Base-by-base conservation (phyloP, 1,140 invertebrate species). In the Physella acuta region DNA sequence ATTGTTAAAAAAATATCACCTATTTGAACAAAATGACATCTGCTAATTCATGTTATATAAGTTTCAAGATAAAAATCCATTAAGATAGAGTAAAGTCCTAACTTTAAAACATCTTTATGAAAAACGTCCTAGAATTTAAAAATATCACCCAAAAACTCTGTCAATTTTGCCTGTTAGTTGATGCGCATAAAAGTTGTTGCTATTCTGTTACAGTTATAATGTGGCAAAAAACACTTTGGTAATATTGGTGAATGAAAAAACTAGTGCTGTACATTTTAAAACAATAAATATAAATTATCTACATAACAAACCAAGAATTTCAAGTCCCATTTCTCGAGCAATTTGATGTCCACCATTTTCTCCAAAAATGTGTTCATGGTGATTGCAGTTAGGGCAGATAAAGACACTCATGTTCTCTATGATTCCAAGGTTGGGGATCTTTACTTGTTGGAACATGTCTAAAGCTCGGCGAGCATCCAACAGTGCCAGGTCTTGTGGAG, bases 401-500 rank as follows among this genome's bases (percentile, higher is more conserved):
- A 90, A 96, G 17, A 93, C 92, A 79, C 92, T 93, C 94, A 98
- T 97, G 85, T 98, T 98, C 85, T 98, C 95, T 72, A 98, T 86
- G 34, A 98, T 91, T 20, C 97, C 97, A 65, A 96, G 83, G 68
- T 89, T 89, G 80, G 95, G 98, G 81, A 98, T 97, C 44, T 94
- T 93, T 11, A 97, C 89, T 87, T 98, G 95, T 81, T 93, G 90
- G 55, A 94, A 87, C 26, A 98, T 96, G 89, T 98, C 94, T 75
- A 93, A 91, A n/a, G 97, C 88, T 1, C 95, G 90, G 17, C 98
- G 90, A 76, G 92, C 90, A 79, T 88, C 80, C 17, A 82, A 62
- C 34, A 84, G 69, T 3, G 82, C 81, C 44, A 84, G 77, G 65
- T 85, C 81, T 84, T 98, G 94, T 5, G 95, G 94, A 20, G 95